These are phyloP conservation scores for Tapirus terrestris DNA, from an alignment of 2,113 vertebrate genomes.

Conservation along the genomic window DNA sequence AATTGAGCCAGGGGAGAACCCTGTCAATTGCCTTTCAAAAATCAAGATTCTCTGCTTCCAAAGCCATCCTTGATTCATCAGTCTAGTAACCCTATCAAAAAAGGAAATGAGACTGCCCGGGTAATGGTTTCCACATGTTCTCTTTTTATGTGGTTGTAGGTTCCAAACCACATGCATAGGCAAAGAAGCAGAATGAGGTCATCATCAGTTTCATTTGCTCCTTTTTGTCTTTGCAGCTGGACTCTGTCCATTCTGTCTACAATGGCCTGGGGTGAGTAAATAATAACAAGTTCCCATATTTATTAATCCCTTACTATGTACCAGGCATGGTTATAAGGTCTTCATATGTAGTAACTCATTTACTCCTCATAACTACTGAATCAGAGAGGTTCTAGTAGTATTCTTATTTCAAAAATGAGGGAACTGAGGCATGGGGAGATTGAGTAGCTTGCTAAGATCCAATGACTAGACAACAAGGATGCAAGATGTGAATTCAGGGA, in stretches of 20 bases:
- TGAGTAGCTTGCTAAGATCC: neutral
- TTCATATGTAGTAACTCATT: neutral
- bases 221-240: neutral
- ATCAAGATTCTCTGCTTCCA: neutral
- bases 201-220: neutral
- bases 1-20: neutral
- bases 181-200: conserved; percentile 7
- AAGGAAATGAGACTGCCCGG: conserved; percentile 13
- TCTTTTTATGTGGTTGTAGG: neutral
- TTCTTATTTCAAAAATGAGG: neutral
- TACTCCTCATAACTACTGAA: neutral
- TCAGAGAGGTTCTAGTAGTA: neutral
- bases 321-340: neutral
- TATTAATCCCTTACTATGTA: neutral
- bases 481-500: neutral
- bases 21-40: neutral
- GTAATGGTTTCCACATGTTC: conserved; percentile 48
- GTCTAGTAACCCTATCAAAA: neutral
- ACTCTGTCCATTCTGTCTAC: neutral
- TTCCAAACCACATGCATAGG: neutral
- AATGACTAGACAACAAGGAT: neutral
- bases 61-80: neutral
- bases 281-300: neutral
- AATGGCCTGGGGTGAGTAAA: neutral
- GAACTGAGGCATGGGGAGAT: neutral